Base-by-base conservation (phyloP, 2,888 invertebrate species). In the Rapana venosa region DNA sequence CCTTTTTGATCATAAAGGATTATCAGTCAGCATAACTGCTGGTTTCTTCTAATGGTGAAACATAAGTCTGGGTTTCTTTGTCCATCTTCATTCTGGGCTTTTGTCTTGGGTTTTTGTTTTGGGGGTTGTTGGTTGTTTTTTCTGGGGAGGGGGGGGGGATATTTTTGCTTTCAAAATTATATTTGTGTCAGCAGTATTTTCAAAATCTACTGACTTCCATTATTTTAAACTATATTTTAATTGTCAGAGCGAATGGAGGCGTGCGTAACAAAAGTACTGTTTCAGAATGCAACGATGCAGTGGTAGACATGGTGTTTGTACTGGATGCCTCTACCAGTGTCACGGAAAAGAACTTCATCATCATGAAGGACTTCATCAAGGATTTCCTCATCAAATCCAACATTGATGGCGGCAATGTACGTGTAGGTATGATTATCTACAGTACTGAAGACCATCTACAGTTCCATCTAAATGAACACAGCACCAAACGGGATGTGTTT, bases 291-390 rank as follows among this genome's bases (percentile, higher is more conserved):
- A n/a, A 87, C 66, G 90, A 88, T 47, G 87, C 91, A 15, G 61
- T 90, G 1, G 91, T 93, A 15, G 94, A 95, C 87, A 91, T 95
- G 32, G 92, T 94, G 13, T 93, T 95, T 88, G 92, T 94, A 0
- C 89, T 95, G 79, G 94, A 95, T 89, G 90, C 93, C 17, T 94
- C 94, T 17, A 94, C 94, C 47, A 93, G 93, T 92, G 94, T 95
- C 61, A 92, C 92, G 70, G 90, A 91, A 90, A 90, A 90, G 13
- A 94, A 94, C 92, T 95, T 94, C 92, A 86, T 92, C 88, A 83
- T 92, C 70, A 92, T 94, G 91, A 92, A 93, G 47, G 91, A 92
- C 47, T 94, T 94, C 91, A 88, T 92, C 22, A 92, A 92, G 89
- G 91, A 92, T 79, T 92, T 94, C 89, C 88, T 94, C 15, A 32